Percentiles rank a stretch among this genome's conserved stretches.
Conservation (phyloP, 2,113 vertebrate genomes). For the Psilopogon haemacephalus region DNA sequence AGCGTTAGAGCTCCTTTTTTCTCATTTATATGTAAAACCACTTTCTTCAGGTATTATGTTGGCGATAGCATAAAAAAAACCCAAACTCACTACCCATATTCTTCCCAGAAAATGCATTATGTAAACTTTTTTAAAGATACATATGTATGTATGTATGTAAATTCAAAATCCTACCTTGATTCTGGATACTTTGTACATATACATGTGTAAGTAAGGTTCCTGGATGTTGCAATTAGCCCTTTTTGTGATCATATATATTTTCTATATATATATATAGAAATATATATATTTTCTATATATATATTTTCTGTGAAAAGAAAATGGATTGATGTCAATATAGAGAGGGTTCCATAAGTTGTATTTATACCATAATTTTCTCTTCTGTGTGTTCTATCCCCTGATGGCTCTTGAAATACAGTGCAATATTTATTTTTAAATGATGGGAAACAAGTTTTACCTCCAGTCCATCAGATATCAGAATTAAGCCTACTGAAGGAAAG, state of each 20-base stretch:
- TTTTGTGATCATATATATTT: neutral
- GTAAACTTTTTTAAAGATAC: neutral
- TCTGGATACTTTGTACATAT: neutral
- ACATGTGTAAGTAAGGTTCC: neutral
- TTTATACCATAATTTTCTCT: neutral
- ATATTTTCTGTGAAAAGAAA: neutral
- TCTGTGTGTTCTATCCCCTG: neutral
- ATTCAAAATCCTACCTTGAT: neutral
- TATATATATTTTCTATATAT: neutral
- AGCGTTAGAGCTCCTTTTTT: neutral
- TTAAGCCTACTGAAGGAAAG: neutral
- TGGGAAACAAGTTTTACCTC: neutral
- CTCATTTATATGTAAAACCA: neutral
- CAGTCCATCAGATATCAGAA: neutral
- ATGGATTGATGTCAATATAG: neutral
- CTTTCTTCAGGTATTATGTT: neutral
- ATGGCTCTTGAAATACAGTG: neutral
- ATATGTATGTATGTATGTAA: too few species aligned
- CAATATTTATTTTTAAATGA: neutral
- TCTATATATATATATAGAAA: too few species aligned
- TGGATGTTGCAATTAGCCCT: neutral
- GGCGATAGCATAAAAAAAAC: neutral
- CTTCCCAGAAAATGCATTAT: neutral
- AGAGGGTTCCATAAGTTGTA: accelerated
- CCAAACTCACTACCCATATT: neutral